Evolutionary conservation across 2,888 invertebrate species (phyloP).

Genomic region (Axea sp.): DNA sequence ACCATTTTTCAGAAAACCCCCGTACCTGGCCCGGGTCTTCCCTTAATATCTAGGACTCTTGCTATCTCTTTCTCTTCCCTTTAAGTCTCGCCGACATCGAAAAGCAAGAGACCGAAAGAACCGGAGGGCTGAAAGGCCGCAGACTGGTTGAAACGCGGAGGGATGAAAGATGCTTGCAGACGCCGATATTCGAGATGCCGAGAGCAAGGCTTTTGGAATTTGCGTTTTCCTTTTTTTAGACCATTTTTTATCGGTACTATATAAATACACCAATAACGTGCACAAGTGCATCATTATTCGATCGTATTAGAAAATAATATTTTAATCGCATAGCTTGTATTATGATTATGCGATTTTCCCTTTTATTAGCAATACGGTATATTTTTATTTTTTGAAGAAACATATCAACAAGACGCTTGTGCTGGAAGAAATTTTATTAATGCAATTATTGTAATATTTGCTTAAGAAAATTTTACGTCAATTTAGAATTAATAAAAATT

Average conservation of each 20-base stretch:
- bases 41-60: conserved; percentile 59
- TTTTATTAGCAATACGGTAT: conserved; percentile 22
- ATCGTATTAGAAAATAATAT: conserved; percentile 36
- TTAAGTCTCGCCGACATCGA: conserved; percentile 59
- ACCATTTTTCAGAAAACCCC: conserved; percentile 64
- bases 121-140: conserved; percentile 55
- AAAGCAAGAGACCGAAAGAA: conserved; percentile 46
- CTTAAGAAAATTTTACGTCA: no score
- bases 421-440: no score
- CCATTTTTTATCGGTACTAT: conserved; percentile 53
- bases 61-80: conserved; percentile 55
- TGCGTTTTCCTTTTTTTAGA: conserved; percentile 32
- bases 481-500: no score
- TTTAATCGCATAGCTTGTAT: conserved; percentile 23
- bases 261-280: conserved; percentile 58
- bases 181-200: conserved; percentile 61
- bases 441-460: no score
- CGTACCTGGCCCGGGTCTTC: conserved; percentile 54
- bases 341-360: conserved; percentile 24
- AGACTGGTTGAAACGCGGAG: conserved; percentile 51
- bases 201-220: conserved; percentile 56
- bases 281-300: conserved; percentile 53
- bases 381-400: no score
- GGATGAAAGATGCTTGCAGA: conserved; percentile 57
- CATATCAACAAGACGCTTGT: no score